phyloP scores from a whole-genome alignment of 1,140 invertebrate species.

The Megalopta genalis region DNA sequence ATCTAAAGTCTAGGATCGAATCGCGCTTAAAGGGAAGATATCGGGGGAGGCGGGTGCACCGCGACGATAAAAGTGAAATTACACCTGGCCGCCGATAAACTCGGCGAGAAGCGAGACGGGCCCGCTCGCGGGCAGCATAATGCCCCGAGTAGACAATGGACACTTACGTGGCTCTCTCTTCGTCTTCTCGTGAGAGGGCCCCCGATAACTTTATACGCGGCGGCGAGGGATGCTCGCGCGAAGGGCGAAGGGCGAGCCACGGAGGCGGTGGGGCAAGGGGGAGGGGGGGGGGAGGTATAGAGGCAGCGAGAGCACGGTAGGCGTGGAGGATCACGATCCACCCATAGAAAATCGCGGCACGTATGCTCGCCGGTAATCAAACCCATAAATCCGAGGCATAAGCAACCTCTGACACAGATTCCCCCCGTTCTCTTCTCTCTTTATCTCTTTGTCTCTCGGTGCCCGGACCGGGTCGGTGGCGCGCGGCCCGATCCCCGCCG shows the following conservation, averaged over 20 bases:
- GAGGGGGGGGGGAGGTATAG: constrained; percentile 31
- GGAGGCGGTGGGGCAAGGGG: too few relatives aligned
- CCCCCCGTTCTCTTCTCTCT: constrained; percentile 19
- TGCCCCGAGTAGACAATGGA: constrained; percentile 67
- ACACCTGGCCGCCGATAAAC: too few relatives aligned
- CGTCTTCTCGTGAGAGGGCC: constrained; percentile 29
- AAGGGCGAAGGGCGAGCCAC: constrained; percentile 7
- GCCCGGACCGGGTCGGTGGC: too few relatives aligned
- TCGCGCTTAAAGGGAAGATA: too few relatives aligned
- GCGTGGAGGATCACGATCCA: constrained; percentile 76
- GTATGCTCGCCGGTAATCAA: constrained; percentile 68
- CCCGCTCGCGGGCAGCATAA: too few relatives aligned
- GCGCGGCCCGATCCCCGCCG: not conserved
- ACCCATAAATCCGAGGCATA: constrained; percentile 71
- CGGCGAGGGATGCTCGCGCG: constrained; percentile 41
- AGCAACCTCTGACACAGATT: constrained; percentile 73
- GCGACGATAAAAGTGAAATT: too few relatives aligned
- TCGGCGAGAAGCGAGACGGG: too few relatives aligned
- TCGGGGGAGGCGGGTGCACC: too few relatives aligned
- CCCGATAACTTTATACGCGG: constrained; percentile 71
- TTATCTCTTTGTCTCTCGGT: too few relatives aligned
- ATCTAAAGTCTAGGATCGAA: too few relatives aligned
- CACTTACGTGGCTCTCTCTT: constrained; percentile 62
- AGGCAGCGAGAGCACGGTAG: constrained; percentile 23
- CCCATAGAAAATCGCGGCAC: constrained; percentile 71